phyloP scores from a whole-genome alignment of 2,888 invertebrate genomes.

The Ptycholaimellus sp. region DNA sequence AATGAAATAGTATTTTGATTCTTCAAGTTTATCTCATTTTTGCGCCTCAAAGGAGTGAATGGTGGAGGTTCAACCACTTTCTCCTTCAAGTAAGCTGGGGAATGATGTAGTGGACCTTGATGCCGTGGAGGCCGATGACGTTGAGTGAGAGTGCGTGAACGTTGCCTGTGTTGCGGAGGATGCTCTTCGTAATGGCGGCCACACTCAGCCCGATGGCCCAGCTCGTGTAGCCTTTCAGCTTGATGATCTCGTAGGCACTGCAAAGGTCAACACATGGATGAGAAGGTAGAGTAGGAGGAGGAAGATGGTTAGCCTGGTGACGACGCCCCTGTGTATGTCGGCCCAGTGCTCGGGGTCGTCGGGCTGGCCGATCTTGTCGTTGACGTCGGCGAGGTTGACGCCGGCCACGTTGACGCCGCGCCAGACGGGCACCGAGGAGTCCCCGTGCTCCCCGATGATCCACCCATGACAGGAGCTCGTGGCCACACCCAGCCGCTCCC shows the following conservation, averaged over 20 bases:
- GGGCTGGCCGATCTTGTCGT: slow-evolving; percentile 45
- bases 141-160: slow-evolving; percentile 27
- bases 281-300: neutral
- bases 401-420: slow-evolving; percentile 76
- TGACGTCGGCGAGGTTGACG: slow-evolving; percentile 51
- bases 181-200: slow-evolving; percentile 23
- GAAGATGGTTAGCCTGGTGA: slow-evolving; percentile 34
- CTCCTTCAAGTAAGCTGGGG: too few species aligned
- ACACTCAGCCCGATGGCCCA: slow-evolving; percentile 31
- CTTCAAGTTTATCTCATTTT: too few species aligned
- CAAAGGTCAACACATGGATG: slow-evolving; percentile 7
- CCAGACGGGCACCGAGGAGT: slow-evolving; percentile 67
- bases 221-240: slow-evolving; percentile 30
- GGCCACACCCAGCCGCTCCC: slow-evolving; percentile 53
- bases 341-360: slow-evolving; percentile 54
- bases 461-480: slow-evolving; percentile 66
- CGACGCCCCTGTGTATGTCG: slow-evolving; percentile 52
- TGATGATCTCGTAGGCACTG: slow-evolving; percentile 38
- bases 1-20: too few species aligned
- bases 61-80: too few species aligned
- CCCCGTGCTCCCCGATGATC: slow-evolving; percentile 82
- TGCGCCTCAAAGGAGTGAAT: too few species aligned
- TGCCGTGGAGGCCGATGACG: slow-evolving; percentile 44
- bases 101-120: too few species aligned
- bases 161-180: slow-evolving; percentile 26